phyloP scores from a whole-genome alignment of 2,888 invertebrate genomes.

The Xestia c-nigrum region DNA sequence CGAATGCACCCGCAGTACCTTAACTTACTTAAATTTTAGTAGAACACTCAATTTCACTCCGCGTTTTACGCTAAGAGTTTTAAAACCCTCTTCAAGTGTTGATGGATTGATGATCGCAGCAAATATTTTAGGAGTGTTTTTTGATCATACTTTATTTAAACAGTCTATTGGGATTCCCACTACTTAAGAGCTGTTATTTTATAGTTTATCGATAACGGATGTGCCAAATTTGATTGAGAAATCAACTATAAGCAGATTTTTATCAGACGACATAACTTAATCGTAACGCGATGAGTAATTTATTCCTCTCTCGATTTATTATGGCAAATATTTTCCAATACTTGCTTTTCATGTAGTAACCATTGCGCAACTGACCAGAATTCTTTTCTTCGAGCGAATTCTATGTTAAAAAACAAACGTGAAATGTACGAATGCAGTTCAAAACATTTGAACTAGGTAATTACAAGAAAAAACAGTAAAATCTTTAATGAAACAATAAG shows the following conservation, averaged over 20 bases:
- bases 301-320: neutral
- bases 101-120: conserved; percentile 22
- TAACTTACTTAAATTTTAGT: conserved; percentile 38
- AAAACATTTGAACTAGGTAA: conserved; percentile 24
- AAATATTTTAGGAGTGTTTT: conserved; percentile 6
- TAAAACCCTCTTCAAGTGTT: conserved; percentile 27
- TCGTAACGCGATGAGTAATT: neutral
- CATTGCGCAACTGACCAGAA: neutral
- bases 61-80: conserved; percentile 23
- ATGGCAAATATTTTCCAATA: neutral
- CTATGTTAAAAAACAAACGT: neutral
- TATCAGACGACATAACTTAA: neutral
- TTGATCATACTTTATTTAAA: conserved; percentile 13
- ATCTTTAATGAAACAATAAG: conserved; percentile 43
- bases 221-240: conserved; percentile 8
- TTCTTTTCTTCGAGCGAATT: neutral
- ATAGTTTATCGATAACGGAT: neutral
- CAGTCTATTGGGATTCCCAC: conserved; percentile 10
- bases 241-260: neutral
- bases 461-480: conserved; percentile 42
- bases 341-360: neutral
- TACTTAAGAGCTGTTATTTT: neutral
- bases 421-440: neutral
- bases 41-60: conserved; percentile 22
- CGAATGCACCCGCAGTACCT: conserved; percentile 28